A percentile compares a stretch with the other conserved stretches of the same genome.
Evolutionary conservation across 2,888 invertebrate genomes (phyloP).

Genomic region (Sycophila texana): DNA sequence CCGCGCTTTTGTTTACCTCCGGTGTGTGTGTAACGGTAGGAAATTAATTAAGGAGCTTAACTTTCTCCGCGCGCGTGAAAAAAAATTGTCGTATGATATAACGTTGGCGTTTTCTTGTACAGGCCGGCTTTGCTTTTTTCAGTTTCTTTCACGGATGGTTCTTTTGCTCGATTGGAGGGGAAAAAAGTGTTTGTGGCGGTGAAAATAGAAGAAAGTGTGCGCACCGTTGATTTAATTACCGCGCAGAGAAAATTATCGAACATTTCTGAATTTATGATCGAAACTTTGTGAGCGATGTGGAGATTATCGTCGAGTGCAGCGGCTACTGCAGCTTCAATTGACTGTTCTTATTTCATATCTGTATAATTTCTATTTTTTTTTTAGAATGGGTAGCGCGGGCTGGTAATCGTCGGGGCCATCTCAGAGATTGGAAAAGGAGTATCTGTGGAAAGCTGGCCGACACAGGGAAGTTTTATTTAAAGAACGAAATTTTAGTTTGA

Average conservation of each 20-base stretch:
- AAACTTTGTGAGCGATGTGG: not conserved
- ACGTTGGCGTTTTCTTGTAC: not conserved
- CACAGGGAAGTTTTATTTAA: too few relatives aligned
- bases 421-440: too few relatives aligned
- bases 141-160: slow-evolving; percentile 12
- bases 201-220: slow-evolving; percentile 39
- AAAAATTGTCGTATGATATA: slow-evolving; percentile 42
- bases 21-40: not conserved
- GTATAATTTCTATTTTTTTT: too few relatives aligned
- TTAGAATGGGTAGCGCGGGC: too few relatives aligned
- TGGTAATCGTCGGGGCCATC: too few relatives aligned
- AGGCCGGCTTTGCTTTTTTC: not conserved
- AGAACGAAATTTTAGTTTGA: too few relatives aligned
- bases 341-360: too few relatives aligned
- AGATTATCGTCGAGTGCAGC: not conserved
- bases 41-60: slow-evolving; percentile 23
- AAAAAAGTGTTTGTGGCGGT: not conserved
- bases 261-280: slow-evolving; percentile 3
- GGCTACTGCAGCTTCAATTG: not conserved
- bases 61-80: slow-evolving; percentile 44
- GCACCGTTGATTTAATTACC: not conserved
- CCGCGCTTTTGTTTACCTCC: not conserved
- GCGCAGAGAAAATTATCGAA: slow-evolving; percentile 23
- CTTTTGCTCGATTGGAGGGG: not conserved
- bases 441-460: too few relatives aligned